A percentile compares a stretch with the other conserved stretches of the same genome.
Evolutionary conservation across 2,888 invertebrate species (phyloP).

Genomic region (Shargacucullia verbasci): DNA sequence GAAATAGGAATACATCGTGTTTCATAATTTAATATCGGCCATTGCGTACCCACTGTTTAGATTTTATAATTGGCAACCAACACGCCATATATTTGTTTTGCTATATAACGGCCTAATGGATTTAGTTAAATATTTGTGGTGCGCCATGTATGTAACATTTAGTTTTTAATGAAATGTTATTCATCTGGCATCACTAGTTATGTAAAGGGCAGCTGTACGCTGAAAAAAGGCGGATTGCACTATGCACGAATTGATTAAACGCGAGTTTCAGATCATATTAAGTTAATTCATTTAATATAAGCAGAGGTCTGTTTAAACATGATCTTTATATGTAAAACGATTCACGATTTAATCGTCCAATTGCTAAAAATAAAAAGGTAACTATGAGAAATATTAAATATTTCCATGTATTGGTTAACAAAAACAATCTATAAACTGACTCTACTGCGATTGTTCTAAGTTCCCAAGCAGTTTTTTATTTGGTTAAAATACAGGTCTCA

Average conservation of each 20-base stretch:
- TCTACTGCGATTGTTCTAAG: conserved; percentile 28
- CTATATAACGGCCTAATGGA: conserved; percentile 61
- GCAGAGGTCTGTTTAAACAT: too few relatives aligned
- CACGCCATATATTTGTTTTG: conserved; percentile 55
- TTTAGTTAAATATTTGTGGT: conserved; percentile 47
- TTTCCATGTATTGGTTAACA: too few relatives aligned
- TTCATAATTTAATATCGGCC: conserved; percentile 29
- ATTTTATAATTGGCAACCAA: conserved; percentile 47
- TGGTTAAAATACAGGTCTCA: conserved; percentile 14
- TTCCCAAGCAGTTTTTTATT: conserved; percentile 29
- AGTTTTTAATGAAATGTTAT: conserved; percentile 22
- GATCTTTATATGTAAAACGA: too few relatives aligned
- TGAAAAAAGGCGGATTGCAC: conserved; percentile 43
- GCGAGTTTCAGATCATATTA: neutral
- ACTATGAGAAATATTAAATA: too few relatives aligned
- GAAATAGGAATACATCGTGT: conserved; percentile 13
- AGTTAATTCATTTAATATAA: neutral
- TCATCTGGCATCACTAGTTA: conserved; percentile 18
- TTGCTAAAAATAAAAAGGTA: too few relatives aligned
- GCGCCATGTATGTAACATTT: conserved; percentile 5
- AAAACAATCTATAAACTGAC: conserved; percentile 18
- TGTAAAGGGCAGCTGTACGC: conserved; percentile 50
- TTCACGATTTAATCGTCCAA: too few relatives aligned
- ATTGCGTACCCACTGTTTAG: conserved; percentile 19
- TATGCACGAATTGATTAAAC: conserved; percentile 17